Evolutionary conservation across 2,888 invertebrate species (phyloP), one percentile per base, ranked within the genome.

Genomic region (Archips xylosteana): DNA sequence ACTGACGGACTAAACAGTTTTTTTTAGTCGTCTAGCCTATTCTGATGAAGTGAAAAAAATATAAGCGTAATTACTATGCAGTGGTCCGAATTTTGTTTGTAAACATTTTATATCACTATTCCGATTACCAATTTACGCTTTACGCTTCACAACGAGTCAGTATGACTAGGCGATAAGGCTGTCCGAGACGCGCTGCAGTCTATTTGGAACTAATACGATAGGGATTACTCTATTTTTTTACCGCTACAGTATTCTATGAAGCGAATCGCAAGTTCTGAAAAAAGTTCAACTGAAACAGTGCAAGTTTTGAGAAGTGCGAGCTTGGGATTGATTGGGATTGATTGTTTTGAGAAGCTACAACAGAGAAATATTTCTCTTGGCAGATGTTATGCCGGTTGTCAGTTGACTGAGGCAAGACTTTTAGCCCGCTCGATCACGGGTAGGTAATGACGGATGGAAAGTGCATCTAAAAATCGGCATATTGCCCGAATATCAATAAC

Each of bases 51-150:
- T 81, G 82, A 83, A 82, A 83, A 82, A 83, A 85, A 85, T 85
- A 87, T 87, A 90, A 90, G 88, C 89, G 89, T 89, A 89, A 85
- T 84, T 86, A 87, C 87, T 88, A 89, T 87, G 87, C 84, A 87
- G 86, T 91, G 90, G 89, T 91, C 90, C 89, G 86, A 89, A 86
- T 82, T 81, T 80, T 86, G 84, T 82, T 80, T 76, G 75, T 82
- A 82, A 79, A 75, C 81, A 79, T 76, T 82, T 36, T 39, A 45
- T 57, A 67, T 67, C 57, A 72, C 62, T 10, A 32, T 51, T 57
- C 15, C 51, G 47, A 67, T 59, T 51, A 67, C 34, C 51, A 6
- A 0, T 82, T 88, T 89, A 91, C 86, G 87, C 89, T 82, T 88
- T 89, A 91, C 86, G 87, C 89, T 88, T 87, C 84, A 89, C 90